phyloP scores from a whole-genome alignment of 2,888 invertebrate species.

The Sarcophaga subvicina region DNA sequence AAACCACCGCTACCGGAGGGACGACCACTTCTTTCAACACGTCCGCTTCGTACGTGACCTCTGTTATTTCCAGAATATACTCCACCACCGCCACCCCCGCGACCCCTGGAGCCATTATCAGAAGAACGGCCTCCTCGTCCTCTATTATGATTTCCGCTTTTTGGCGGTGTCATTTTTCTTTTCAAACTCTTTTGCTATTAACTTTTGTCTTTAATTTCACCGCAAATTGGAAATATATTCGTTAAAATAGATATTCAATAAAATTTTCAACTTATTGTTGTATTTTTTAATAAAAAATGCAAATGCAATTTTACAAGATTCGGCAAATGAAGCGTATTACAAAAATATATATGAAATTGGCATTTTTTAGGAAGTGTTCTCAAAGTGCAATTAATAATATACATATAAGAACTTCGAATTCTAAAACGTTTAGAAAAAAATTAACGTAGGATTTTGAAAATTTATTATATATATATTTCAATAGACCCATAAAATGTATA shows the following conservation, averaged over 20 bases:
- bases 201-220: neutral
- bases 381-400: constrained; percentile 34
- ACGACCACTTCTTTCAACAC: constrained; percentile 72
- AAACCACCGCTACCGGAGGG: constrained; percentile 59
- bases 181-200: neutral
- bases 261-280: neutral
- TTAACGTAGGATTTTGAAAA: neutral
- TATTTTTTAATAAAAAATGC: constrained; percentile 24
- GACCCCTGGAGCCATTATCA: constrained; percentile 62
- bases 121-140: constrained; percentile 60
- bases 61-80: constrained; percentile 65
- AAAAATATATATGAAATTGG: constrained; percentile 62
- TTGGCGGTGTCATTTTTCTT: constrained; percentile 67
- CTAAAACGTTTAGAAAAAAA: neutral
- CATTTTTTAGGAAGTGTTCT: constrained; percentile 71
- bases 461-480: no score
- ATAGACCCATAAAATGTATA: no score
- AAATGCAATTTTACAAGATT: constrained; percentile 38
- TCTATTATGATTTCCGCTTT: constrained; percentile 67
- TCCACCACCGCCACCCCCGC: constrained; percentile 68
- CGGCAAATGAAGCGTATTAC: constrained; percentile 48
- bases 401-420: neutral
- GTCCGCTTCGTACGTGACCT: constrained; percentile 75
- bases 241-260: neutral
- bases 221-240: neutral